Evolutionary conservation across 2,888 invertebrate species (phyloP).

Genomic region (Drosophila anceps): DNA sequence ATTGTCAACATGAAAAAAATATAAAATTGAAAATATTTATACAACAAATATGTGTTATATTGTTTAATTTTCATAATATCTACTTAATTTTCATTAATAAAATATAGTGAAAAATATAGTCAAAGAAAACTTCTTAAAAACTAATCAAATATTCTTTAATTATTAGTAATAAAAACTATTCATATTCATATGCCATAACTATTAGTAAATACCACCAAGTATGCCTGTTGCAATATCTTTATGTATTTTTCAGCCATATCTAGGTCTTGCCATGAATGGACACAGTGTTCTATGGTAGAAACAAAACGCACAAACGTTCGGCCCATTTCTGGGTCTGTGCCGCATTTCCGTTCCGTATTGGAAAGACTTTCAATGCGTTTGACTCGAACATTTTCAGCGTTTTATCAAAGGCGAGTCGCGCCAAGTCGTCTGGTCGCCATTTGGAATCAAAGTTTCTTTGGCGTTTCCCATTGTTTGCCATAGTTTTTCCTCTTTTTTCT

Average conservation of each 20-base stretch:
- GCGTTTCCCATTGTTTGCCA: conserved; percentile 48
- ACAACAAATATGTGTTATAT: neutral
- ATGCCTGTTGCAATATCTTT: conserved; percentile 27
- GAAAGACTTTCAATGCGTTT: conserved; percentile 51
- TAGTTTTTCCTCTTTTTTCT: conserved; percentile 16
- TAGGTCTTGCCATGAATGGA: conserved; percentile 29
- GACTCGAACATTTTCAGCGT: conserved; percentile 53
- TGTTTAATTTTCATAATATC: neutral
- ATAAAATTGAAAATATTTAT: no score
- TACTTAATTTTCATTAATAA: neutral
- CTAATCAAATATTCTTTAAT: neutral
- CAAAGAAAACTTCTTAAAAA: neutral
- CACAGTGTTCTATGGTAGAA: conserved; percentile 12
- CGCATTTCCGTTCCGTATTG: conserved; percentile 75
- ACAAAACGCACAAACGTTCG: conserved; percentile 10
- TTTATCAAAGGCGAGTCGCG: conserved; percentile 68
- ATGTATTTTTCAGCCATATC: conserved; percentile 19
- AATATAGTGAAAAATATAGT: no score
- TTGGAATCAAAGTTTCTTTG: conserved; percentile 58
- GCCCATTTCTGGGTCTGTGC: conserved; percentile 63
- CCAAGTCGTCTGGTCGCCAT: conserved; percentile 61
- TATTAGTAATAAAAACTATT: neutral
- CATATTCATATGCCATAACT: conserved; percentile 11
- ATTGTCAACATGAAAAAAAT: no score
- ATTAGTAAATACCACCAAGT: conserved; percentile 28